These are phyloP conservation scores for Myzus persicae DNA, from an alignment of 1,140 invertebrate species.

Conservation along the genomic window DNA sequence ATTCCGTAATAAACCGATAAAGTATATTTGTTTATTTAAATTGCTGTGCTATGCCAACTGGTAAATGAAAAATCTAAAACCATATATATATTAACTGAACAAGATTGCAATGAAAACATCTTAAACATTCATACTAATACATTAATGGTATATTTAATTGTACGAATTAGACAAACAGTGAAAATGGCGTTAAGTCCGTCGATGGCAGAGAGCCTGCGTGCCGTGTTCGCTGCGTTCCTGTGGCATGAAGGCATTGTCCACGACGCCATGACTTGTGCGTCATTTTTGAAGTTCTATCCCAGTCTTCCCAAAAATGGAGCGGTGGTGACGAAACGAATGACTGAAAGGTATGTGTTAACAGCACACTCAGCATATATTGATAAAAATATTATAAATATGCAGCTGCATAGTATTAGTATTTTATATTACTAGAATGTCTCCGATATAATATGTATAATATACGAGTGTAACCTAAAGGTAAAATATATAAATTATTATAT, in stretches of 20 bases:
- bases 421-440: no score
- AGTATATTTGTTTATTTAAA: neutral
- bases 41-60: neutral
- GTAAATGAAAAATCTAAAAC: neutral
- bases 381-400: no score
- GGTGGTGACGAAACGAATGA: slow-evolving; percentile 75
- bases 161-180: neutral
- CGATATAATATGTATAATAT: no score
- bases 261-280: slow-evolving; percentile 96
- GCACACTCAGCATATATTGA: no score
- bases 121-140: neutral
- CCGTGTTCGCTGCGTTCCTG: slow-evolving; percentile 93
- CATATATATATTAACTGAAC: neutral
- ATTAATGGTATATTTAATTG: neutral
- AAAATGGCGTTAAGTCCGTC: slow-evolving; percentile 79
- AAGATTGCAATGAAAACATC: neutral
- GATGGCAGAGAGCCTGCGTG: slow-evolving; percentile 88
- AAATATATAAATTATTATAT: no score
- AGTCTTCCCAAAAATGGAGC: slow-evolving; percentile 82
- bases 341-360: slow-evolving; percentile 61
- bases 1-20: neutral
- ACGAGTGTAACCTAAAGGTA: no score
- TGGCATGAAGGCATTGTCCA: slow-evolving; percentile 98
- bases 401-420: no score
- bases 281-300: slow-evolving; percentile 95